phyloP scores from a whole-genome alignment of 2,797 vertebrate genomes.

The Coregonus sp. region DNA sequence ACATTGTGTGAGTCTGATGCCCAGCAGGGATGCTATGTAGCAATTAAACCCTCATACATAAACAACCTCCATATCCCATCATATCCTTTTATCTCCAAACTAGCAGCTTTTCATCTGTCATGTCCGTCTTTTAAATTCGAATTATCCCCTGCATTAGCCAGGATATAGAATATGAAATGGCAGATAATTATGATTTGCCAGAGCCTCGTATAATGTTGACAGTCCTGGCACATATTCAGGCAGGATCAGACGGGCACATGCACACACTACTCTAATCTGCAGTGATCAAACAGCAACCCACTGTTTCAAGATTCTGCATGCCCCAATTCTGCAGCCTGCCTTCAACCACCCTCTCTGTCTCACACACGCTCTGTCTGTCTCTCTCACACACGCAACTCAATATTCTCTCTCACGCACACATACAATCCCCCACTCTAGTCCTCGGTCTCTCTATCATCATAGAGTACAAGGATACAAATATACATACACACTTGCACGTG shows the following conservation, averaged over 20 bases:
- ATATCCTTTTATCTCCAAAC: conserved; percentile 11
- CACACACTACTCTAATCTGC: not conserved
- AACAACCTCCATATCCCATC: not conserved
- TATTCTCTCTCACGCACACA: no score
- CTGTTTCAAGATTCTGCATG: not conserved
- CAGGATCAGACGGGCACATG: not conserved
- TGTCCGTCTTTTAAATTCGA: conserved; percentile 25
- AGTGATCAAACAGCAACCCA: not conserved
- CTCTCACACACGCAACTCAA: not conserved
- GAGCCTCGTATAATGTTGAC: conserved; percentile 32
- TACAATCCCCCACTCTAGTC: no score
- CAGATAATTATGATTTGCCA: conserved; percentile 6
- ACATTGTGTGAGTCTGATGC: conserved; percentile 32
- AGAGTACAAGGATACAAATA: no score
- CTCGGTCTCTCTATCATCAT: no score
- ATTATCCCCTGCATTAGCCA: conserved; percentile 25
- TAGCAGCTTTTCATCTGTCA: not conserved
- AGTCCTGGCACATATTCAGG: conserved; percentile 17
- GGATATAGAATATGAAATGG: conserved; percentile 7
- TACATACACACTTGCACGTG: no score
- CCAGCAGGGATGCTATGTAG: conserved; percentile 58
- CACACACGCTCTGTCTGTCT: not conserved
- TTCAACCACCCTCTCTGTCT: not conserved
- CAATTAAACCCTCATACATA: conserved; percentile 7
- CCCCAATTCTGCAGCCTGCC: not conserved